These are phyloP conservation scores for Thunnus albacares DNA, from an alignment of 2,797 vertebrate species.

Conservation along the genomic window DNA sequence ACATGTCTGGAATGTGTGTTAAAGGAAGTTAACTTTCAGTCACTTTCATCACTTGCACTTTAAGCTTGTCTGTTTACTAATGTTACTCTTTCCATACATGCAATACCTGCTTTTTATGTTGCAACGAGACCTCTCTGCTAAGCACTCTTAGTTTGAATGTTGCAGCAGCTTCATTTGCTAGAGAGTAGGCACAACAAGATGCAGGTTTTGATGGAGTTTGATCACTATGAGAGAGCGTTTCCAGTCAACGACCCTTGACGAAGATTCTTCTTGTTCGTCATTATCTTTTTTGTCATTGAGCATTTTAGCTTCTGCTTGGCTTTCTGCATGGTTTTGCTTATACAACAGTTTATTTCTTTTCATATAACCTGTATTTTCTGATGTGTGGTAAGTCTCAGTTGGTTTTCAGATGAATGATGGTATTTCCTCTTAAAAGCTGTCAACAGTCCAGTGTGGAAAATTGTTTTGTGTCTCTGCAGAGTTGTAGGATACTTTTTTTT, in stretches of 20 bases:
- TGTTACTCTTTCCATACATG: background rate
- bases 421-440: slow-evolving; percentile 4
- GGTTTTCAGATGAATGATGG: background rate
- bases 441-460: slow-evolving; percentile 9
- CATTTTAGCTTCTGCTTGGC: background rate
- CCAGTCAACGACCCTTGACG: background rate
- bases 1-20: background rate
- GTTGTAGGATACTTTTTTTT: background rate
- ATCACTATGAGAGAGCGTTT: background rate
- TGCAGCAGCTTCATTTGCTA: slow-evolving; percentile 15
- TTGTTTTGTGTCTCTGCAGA: background rate
- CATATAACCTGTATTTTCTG: background rate
- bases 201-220: slow-evolving; percentile 23
- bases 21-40: background rate
- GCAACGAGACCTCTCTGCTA: background rate
- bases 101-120: background rate
- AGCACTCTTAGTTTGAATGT: background rate
- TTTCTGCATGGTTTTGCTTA: background rate
- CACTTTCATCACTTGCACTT: slow-evolving; percentile 11
- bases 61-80: background rate
- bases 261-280: background rate
- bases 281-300: background rate
- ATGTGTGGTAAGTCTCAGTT: background rate
- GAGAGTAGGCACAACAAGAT: slow-evolving; percentile 32
- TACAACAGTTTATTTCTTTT: background rate